Evolutionary conservation across 1,140 invertebrate genomes (phyloP).

Genomic region (Lucilia cuprina): DNA sequence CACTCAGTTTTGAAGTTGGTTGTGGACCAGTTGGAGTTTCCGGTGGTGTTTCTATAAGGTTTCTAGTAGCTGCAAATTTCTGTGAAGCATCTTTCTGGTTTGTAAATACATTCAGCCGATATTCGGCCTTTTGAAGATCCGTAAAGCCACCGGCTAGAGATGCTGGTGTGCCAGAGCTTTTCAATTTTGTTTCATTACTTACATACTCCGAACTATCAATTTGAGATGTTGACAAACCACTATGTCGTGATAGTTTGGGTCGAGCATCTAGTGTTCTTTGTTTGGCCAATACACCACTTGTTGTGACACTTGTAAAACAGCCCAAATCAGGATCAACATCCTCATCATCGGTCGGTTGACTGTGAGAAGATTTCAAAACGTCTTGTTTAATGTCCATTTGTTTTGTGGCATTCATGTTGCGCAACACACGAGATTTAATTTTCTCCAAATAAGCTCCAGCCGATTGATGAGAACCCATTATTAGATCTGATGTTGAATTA

Average conservation of each 20-base stretch:
- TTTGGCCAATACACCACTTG: slow-evolving; percentile 68
- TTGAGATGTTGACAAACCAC: slow-evolving; percentile 70
- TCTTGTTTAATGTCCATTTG: slow-evolving; percentile 17
- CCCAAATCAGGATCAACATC: slow-evolving; percentile 59
- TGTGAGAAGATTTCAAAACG: slow-evolving; percentile 38
- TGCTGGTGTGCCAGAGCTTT: slow-evolving; percentile 43
- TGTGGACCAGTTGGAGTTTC: slow-evolving; percentile 46
- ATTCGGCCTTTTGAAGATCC: slow-evolving; percentile 60
- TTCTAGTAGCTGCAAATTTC: slow-evolving; percentile 42
- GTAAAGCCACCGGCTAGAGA: slow-evolving; percentile 49
- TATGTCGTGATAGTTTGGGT: slow-evolving; percentile 59
- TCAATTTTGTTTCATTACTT: slow-evolving; percentile 57
- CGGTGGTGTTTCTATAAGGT: slow-evolving; percentile 49
- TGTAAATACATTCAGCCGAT: slow-evolving; percentile 59
- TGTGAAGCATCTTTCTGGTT: slow-evolving; percentile 39
- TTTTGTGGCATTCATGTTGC: slow-evolving; percentile 43
- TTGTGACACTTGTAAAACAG: slow-evolving; percentile 69
- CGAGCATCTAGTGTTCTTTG: slow-evolving; percentile 55
- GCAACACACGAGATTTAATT: slow-evolving; percentile 67
- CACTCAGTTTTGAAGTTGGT: slow-evolving; percentile 42
- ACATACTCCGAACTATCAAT: slow-evolving; percentile 69
- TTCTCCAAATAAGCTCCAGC: slow-evolving; percentile 68
- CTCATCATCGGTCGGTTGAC: slow-evolving; percentile 35
- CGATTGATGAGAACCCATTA: slow-evolving; percentile 38
- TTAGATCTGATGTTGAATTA: slow-evolving; percentile 33